These are phyloP conservation scores for Rhynchotus rufescens DNA, from an alignment of 2,797 vertebrate genomes.

Conservation along the genomic window DNA sequence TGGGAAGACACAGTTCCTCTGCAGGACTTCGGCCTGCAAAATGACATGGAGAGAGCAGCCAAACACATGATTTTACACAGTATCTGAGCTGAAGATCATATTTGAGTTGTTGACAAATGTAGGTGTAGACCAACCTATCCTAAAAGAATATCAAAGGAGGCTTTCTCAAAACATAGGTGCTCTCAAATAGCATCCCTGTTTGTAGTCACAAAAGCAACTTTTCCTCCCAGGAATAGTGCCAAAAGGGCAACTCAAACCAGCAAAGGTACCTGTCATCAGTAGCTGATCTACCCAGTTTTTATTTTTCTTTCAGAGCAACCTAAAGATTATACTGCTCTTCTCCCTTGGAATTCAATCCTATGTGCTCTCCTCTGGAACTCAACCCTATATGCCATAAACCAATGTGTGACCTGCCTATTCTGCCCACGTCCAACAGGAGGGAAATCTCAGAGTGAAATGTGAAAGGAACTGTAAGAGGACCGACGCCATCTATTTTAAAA, in stretches of 20 bases:
- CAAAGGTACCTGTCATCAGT: not conserved
- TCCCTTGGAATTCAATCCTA: not conserved
- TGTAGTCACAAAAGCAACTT: not conserved
- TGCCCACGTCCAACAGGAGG: not conserved
- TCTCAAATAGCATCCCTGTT: not conserved
- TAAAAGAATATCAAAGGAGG: not conserved
- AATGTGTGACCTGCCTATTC: not conserved
- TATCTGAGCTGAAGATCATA: not conserved
- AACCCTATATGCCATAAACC: accelerated
- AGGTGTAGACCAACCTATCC: not conserved
- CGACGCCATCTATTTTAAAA: not conserved
- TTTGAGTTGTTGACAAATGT: slow-evolving; percentile 23
- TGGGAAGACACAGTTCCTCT: not conserved
- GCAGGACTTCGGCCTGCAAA: not conserved
- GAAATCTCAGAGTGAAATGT: not conserved
- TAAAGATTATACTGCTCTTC: not conserved
- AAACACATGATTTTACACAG: slow-evolving; percentile 1
- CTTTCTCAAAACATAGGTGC: not conserved
- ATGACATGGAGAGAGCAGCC: not conserved
- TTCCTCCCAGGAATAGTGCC: not conserved
- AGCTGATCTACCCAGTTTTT: not conserved
- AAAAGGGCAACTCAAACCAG: not conserved
- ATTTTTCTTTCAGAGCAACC: not conserved
- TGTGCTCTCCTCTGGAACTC: not conserved
- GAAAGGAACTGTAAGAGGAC: not conserved